phyloP scores from a whole-genome alignment of 2,797 vertebrate species.

The Psittacula derbiana region DNA sequence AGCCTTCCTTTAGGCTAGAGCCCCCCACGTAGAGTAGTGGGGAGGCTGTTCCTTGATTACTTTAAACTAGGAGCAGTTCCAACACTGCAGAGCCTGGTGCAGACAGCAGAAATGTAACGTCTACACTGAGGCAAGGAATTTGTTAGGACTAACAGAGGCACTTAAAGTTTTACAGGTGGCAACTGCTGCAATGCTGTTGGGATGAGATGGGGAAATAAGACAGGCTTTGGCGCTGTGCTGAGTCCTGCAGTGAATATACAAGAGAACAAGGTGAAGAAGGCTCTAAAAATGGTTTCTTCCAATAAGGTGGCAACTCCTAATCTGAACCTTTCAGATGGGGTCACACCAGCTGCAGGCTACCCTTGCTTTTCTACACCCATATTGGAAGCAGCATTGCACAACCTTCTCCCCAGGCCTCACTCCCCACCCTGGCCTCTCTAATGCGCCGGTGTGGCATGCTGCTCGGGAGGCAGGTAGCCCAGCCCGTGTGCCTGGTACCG shows the following conservation, averaged over 20 bases:
- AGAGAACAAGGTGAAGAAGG: not conserved
- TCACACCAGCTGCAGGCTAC: fast-evolving
- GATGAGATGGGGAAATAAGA: not conserved
- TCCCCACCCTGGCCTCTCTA: not conserved
- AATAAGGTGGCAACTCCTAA: not conserved
- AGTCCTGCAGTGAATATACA: not conserved
- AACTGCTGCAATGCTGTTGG: not conserved
- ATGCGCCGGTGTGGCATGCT: not conserved
- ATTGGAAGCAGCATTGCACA: not conserved
- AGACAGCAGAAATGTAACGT: not conserved
- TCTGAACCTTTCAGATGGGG: not conserved
- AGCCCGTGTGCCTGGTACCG: not conserved
- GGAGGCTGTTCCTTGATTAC: not conserved
- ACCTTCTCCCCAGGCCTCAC: not conserved
- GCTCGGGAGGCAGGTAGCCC: not conserved
- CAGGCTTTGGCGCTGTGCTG: not conserved
- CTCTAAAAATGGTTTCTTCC: not conserved
- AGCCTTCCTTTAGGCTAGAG: not conserved
- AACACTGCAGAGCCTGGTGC: not conserved
- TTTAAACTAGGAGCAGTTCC: not conserved
- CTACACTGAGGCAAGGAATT: not conserved
- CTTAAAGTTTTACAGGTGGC: not conserved
- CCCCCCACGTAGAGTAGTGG: fast-evolving
- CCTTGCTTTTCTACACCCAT: not conserved
- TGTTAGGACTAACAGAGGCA: not conserved